Conservation (phyloP, 2,888 invertebrate genomes). For the Ceratothoa steindachneri region DNA sequence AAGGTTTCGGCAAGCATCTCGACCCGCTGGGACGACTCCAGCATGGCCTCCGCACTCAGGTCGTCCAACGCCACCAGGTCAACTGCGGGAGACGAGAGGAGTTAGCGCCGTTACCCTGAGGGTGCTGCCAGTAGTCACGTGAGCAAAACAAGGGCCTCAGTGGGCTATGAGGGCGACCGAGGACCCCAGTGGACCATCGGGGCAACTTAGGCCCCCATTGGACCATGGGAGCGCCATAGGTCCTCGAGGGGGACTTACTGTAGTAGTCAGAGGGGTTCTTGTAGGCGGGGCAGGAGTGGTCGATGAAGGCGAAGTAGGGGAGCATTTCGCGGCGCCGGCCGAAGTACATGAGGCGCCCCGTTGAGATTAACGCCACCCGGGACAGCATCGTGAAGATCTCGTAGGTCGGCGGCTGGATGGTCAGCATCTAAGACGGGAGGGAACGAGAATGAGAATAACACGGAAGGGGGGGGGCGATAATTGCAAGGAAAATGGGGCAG, state of each 20-base stretch:
- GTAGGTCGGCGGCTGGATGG: constrained; percentile 88
- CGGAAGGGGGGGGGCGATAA: not conserved
- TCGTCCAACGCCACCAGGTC: constrained; percentile 90
- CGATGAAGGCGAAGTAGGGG: constrained; percentile 82
- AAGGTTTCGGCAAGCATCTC: constrained; percentile 82
- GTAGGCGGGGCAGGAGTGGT: constrained; percentile 92
- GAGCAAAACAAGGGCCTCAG: not conserved
- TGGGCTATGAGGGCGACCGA: no score
- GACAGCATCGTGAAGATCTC: constrained; percentile 92
- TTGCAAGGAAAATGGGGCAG: not conserved
- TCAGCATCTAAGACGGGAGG: constrained; percentile 64
- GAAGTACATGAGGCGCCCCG: constrained; percentile 85
- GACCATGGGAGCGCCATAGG: no score
- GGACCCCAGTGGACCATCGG: no score
- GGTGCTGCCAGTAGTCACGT: not conserved
- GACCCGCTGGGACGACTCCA: constrained; percentile 89
- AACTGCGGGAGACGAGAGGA: constrained; percentile 59
- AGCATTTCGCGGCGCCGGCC: constrained; percentile 84
- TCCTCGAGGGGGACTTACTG: constrained; percentile 54
- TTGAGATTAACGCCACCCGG: constrained; percentile 77
- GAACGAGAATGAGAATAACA: constrained; percentile 51
- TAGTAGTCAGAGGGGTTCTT: constrained; percentile 97
- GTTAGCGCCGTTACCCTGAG: not conserved
- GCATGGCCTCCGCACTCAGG: constrained; percentile 86
- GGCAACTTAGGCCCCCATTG: no score